Evolutionary conservation across 2,113 vertebrate species (phyloP), one percentile per base, ranked within the genome.

Genomic region (Platichthys stellatus): DNA sequence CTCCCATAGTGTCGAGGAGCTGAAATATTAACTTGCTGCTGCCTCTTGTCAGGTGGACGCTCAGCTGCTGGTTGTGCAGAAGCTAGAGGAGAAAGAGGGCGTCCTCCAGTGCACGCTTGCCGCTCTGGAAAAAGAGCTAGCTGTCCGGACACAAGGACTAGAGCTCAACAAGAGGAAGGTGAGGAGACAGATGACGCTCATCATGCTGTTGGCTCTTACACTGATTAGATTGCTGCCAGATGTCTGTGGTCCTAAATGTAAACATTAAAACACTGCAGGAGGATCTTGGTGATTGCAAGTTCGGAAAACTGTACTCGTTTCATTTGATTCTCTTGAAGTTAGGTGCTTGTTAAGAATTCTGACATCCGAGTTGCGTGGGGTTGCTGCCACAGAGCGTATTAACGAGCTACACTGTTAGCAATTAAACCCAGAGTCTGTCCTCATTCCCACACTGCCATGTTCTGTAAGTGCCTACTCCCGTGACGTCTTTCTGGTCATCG

Each of bases 121-220:
- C 0, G 72, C 95, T 0, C 92, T 97, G 80, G 97, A 98, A 77
- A 98, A 98, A 86, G 97, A 98, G 86, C 90, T 98, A 64, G 86
- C 95, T 0, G 81, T 97, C 60, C 93, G 97, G 18, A 96, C 94
- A 31, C 97, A 98, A 85, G 95, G 95, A 0, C 90, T 97, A 43
- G 97, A 98, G 68, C 95, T 98, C 74, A 96, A 98, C 90, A 98
- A 98, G 93, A 94, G 97, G 83, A 98, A 98, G 96, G 97, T 96
- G 85, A 93, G 90, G 45, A 7, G 40, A 76, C 17, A 61, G 12
- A 31, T 3, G 4, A 15, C 24, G 26, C 63, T 57, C 40, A 12
- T 74, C 71, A 26, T 56, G 5, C 4, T 58, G 17, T 69, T 31
- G 15, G 11, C 20, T 63, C 2, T 49, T 56, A 24, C 17, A 13